Base-by-base conservation (phyloP, 2,888 invertebrate genomes). In the Ferrisia virgata region DNA sequence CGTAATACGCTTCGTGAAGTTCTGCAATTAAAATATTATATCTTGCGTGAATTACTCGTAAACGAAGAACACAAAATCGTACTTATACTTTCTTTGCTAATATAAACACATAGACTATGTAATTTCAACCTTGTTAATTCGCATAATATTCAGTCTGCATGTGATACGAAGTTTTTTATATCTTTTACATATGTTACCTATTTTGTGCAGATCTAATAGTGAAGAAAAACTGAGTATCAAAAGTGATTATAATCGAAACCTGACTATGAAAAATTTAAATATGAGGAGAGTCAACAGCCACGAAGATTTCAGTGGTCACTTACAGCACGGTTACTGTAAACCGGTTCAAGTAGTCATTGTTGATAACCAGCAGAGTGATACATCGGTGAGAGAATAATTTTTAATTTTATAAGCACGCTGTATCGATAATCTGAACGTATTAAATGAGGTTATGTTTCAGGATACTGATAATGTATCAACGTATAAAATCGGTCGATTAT, bases 211-310 rank as follows among this genome's bases (percentile, higher is more conserved):
- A 33, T 84, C 79, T 15, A 84, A 84, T 13, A 84, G 84, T 43
- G 84, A 84, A 79, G 84, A 84, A 40, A 84, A 84, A 39, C 43
- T 84, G 13, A 84, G 64, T 40, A n/a, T 79, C 36, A 39, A 36
- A 25, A 79, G 58, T 15, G 79, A 84, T 40, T 31, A 64, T 25
- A 80, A 79, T 80, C 58, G 39, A 8, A 84, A 43, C 36, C 25
- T 69, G 25, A 25, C 40, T 15, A 69, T 39, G 39, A 53, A 64
- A 18, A 84, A 84, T 80, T 69, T 79, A n/a, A 84, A 84, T 33
- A 79, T 84, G 84, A 47, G 79, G 8, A 47, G 79, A 13, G 84
- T 84, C n/a, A 84, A 79, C 28, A 84, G 84, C 36, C 84, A 84
- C 69, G 79, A 84, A 58, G 84, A 84, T 69, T 84, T 84, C 28